Evolutionary conservation across 2,888 invertebrate species (phyloP).

Genomic region (Habrosyne pyritoides): DNA sequence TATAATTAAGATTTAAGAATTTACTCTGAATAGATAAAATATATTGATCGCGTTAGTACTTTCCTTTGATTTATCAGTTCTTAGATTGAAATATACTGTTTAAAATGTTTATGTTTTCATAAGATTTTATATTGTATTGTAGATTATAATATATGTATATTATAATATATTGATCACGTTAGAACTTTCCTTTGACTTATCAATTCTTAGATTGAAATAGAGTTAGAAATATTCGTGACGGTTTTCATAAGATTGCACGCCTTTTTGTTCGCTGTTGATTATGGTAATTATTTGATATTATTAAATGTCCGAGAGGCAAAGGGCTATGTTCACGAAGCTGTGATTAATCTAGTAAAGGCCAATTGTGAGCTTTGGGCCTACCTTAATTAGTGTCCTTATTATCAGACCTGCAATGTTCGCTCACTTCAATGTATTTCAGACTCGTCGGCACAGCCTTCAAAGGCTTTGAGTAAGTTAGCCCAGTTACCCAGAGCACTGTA

Average conservation of each 20-base stretch:
- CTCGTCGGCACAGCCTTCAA: not conserved
- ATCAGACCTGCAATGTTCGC: not conserved
- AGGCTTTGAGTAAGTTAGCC: not conserved
- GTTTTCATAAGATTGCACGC: not conserved
- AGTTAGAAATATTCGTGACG: too few relatives aligned
- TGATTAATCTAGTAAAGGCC: conserved; percentile 2
- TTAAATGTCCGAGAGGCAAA: not conserved
- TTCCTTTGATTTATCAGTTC: too few relatives aligned
- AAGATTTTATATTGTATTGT: too few relatives aligned
- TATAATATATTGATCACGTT: too few relatives aligned
- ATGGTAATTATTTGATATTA: not conserved
- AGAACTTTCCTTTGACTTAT: too few relatives aligned
- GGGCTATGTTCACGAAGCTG: not conserved
- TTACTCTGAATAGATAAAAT: not conserved
- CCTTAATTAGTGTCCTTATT: conserved; percentile 1
- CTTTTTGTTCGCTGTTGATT: not conserved
- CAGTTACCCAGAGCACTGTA: not conserved
- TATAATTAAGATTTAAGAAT: not conserved
- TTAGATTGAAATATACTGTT: too few relatives aligned
- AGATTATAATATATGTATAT: too few relatives aligned
- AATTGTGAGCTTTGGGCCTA: not conserved
- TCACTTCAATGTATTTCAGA: not conserved
- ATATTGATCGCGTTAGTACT: not conserved
- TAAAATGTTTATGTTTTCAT: too few relatives aligned
- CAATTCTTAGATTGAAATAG: too few relatives aligned